These are phyloP conservation scores for Monodelphis domestica DNA, from an alignment of 2,797 vertebrate species.

Conservation along the genomic window DNA sequence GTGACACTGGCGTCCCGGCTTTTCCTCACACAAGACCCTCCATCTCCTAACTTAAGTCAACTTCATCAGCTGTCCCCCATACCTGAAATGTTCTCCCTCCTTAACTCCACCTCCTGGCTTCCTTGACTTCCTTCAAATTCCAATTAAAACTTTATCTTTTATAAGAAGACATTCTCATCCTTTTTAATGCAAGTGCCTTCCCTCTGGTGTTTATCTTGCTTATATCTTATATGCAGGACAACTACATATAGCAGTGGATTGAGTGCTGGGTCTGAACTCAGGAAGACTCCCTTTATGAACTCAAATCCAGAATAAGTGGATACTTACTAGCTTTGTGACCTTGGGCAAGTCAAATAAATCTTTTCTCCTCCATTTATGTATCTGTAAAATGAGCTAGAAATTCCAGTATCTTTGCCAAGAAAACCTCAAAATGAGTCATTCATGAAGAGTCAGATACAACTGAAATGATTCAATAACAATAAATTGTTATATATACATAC, in stretches of 20 bases:
- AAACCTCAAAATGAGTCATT: no score
- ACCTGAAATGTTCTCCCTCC: background rate
- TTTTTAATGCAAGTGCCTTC: background rate
- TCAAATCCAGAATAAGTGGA: no score
- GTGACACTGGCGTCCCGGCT: background rate
- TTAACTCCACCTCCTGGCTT: background rate
- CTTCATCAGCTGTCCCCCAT: background rate
- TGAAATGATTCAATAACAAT: no score
- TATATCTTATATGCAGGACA: background rate
- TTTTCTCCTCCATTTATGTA: no score
- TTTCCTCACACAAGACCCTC: background rate
- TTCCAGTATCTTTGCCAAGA: no score
- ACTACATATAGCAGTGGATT: no score
- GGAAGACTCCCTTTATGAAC: no score
- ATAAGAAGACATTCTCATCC: background rate
- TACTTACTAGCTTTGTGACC: no score
- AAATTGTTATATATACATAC: background rate
- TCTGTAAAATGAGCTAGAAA: no score
- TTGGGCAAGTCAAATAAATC: no score
- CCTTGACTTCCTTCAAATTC: background rate
- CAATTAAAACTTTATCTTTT: background rate
- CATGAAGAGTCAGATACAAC: no score
- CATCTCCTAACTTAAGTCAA: background rate
- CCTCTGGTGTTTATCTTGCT: background rate
- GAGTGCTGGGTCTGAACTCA: no score